Evolutionary conservation across 2,888 invertebrate species (phyloP).

Genomic region (Formica aserva): DNA sequence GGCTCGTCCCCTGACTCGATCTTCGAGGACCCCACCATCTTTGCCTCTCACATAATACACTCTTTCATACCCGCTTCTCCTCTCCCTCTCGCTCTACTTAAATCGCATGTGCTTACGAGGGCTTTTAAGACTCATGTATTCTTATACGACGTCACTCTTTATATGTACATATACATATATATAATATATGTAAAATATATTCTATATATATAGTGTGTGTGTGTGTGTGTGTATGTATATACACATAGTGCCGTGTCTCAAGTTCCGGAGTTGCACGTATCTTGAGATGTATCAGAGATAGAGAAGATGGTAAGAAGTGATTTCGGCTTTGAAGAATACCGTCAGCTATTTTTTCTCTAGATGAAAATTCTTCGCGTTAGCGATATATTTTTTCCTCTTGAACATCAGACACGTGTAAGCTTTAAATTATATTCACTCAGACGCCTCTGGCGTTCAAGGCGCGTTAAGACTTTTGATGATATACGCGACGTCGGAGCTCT

Average conservation of each 20-base stretch:
- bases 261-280: background rate
- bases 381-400: background rate
- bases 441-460: background rate
- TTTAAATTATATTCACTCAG: slow-evolving; percentile 47
- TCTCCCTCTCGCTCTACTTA: slow-evolving; percentile 4
- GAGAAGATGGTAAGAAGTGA: background rate
- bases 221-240: background rate
- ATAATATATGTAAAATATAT: slow-evolving; percentile 24
- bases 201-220: background rate
- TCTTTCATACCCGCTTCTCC: background rate
- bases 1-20: background rate
- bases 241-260: slow-evolving; percentile 11
- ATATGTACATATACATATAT: background rate
- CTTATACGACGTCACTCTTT: slow-evolving; percentile 8
- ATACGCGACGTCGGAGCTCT: slow-evolving; percentile 14
- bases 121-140: slow-evolving; percentile 37
- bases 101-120: slow-evolving; percentile 7
- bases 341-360: background rate
- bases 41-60: slow-evolving; percentile 13
- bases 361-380: background rate
- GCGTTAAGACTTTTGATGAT: slow-evolving; percentile 32
- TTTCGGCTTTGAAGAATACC: background rate
- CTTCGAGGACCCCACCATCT: background rate
- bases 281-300: slow-evolving; percentile 6
- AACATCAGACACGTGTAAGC: slow-evolving; percentile 7